Evolutionary conservation across 2,888 invertebrate genomes (phyloP), one percentile per base, ranked within the genome.

Genomic region (Mythimna pallens): DNA sequence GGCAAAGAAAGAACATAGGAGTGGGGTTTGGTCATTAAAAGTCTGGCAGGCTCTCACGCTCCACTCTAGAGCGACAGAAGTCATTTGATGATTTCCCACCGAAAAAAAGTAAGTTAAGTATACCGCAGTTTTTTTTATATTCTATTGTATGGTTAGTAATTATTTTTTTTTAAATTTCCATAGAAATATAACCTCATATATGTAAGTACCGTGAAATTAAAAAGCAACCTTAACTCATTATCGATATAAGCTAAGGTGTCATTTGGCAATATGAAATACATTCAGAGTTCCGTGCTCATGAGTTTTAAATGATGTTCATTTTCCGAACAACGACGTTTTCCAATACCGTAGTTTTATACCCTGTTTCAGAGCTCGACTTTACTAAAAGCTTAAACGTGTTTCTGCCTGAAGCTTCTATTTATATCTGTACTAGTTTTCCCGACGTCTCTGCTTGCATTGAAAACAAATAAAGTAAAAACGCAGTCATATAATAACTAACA

Each of bases 301-400:
- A 66, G 25, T 20, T 47, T 47, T 7, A 62, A 43, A 62, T 62
- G 25, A 30, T 14, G 5, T 8, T 22, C 20, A 54, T 14, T 68
- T 74, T 61, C 36, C 47, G 36, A 50, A 55, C 17, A 55, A 30
- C 22, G 58, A 62, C 17, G 50, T 47, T 52, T 62, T 30, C 22
- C 34, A 47, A 74, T 62, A 30, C 36, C 17, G 8, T 57, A 50
- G 40, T 40, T 78, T 36, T 62, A 22, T 61, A 12, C 12, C 43
- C 20, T 64, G 30, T 78, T 78, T 55, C 50, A 64, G 47, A 40
- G 40, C 52, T 57, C 64, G 10, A 43, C 34, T 43, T 69, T 22
- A 52, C 61, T 78, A 50, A 78, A 81, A 81, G 81, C 81, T 65
- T 65, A 65, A 40, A 43, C 69, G 43, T 78, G 81, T 76, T 61